These are phyloP conservation scores for Spongilla lacustris DNA, from an alignment of 37 sponge, comb jelly and placozoan species.

Conservation along the genomic window DNA sequence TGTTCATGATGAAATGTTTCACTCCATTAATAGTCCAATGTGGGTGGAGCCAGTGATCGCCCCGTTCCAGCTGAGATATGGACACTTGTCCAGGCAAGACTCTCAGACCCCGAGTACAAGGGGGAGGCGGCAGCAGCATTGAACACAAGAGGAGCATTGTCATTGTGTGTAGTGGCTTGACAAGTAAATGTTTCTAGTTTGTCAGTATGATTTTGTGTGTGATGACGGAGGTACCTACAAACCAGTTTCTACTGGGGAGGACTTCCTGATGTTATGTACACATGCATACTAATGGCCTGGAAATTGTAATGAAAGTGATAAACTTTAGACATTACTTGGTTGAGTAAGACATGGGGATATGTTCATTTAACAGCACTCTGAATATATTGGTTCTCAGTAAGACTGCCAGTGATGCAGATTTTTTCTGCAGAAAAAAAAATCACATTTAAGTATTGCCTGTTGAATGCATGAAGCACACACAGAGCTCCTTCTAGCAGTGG, in stretches of 20 bases:
- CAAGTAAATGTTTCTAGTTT: background rate
- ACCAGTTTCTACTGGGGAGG: slow-evolving; percentile 46
- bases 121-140: slow-evolving; percentile 4
- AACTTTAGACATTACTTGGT: background rate
- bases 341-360: background rate
- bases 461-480: background rate
- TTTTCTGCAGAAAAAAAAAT: slow-evolving; percentile 8
- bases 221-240: slow-evolving; percentile 30
- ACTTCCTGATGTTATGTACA: slow-evolving; percentile 29
- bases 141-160: background rate
- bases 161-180: background rate
- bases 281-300: background rate
- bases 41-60: slow-evolving; percentile 76
- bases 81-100: slow-evolving; percentile 38
- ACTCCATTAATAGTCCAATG: slow-evolving; percentile 55
- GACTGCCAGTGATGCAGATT: slow-evolving; percentile 19
- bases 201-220: slow-evolving; percentile 18
- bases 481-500: slow-evolving; percentile 19
- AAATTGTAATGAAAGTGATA: background rate
- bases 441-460: background rate
- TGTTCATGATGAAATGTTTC: background rate
- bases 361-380: too few relatives aligned
- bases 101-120: slow-evolving; percentile 28
- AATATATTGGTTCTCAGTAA: background rate
- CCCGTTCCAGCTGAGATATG: slow-evolving; percentile 80